Conservation (phyloP, 2,113 vertebrate species). For the Pampusana beccarii region DNA sequence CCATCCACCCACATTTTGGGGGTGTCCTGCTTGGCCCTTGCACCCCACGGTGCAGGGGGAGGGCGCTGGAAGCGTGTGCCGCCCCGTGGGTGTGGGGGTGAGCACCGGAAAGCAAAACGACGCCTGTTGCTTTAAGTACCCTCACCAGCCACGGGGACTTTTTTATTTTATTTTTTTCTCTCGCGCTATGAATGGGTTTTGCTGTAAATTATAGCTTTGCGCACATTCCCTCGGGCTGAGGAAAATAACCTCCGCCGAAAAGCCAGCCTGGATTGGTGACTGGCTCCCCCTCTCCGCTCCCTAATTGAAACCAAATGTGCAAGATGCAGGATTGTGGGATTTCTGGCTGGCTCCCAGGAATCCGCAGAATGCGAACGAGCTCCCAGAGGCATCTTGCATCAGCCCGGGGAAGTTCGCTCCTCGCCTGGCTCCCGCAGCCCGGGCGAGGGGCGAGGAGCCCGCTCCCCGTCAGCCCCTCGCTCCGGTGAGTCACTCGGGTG, state of each 20-base stretch:
- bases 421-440: slow-evolving; percentile 60
- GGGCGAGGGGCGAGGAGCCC: slow-evolving; percentile 37
- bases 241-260: slow-evolving; percentile 79
- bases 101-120: not conserved
- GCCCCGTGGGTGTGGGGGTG: accelerated
- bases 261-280: slow-evolving; percentile 77
- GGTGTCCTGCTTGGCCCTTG: accelerated
- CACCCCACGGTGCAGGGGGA: not conserved
- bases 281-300: slow-evolving; percentile 71
- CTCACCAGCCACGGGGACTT: not conserved
- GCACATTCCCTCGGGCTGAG: slow-evolving; percentile 70
- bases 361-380: slow-evolving; percentile 82
- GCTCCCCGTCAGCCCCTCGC: accelerated
- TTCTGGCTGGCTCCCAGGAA: slow-evolving; percentile 84
- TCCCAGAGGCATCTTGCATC: slow-evolving; percentile 86
- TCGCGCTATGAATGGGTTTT: slow-evolving; percentile 74
- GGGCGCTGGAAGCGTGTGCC: accelerated
- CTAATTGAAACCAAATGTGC: slow-evolving; percentile 95
- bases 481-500: not conserved
- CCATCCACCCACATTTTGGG: accelerated
- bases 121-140: slow-evolving; percentile 56
- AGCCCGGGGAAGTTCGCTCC: slow-evolving; percentile 77
- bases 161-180: not conserved
- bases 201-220: slow-evolving; percentile 79
- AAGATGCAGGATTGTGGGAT: slow-evolving; percentile 90